Conservation (phyloP, 2,888 invertebrate genomes). For the Melieria omissa region DNA sequence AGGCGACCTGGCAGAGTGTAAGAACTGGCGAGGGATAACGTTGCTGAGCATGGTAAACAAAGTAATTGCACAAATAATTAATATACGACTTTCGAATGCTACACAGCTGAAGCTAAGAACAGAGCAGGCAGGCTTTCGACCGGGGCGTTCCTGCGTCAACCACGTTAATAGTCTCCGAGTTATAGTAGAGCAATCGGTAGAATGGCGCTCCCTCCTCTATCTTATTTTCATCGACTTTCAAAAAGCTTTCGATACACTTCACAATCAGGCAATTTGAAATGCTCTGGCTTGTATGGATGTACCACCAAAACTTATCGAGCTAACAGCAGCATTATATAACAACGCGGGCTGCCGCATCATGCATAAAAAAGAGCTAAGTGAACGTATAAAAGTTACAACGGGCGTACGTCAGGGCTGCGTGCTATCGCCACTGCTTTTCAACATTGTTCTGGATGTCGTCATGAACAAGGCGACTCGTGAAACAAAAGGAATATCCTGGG, state of each 20-base stretch:
- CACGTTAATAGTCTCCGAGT: conserved; percentile 2
- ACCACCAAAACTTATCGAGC: conserved; percentile 5
- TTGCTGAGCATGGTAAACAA: conserved; percentile 10
- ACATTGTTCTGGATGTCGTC: conserved; percentile 6
- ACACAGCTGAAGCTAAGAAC: neutral
- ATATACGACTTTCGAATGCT: neutral
- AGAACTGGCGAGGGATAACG: conserved; percentile 4
- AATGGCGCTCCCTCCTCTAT: conserved; percentile 1
- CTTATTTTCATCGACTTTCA: neutral
- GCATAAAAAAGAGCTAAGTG: conserved; percentile 12
- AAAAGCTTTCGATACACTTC: conserved; percentile 10
- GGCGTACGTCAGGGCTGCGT: neutral
- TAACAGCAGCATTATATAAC: neutral
- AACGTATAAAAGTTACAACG: neutral
- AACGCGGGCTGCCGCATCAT: neutral
- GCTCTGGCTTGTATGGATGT: conserved; percentile 8
- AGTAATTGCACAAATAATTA: conserved; percentile 9
- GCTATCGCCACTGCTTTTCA: conserved; percentile 15
- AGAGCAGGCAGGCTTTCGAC: conserved; percentile 4
- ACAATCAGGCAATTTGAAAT: conserved; percentile 1
- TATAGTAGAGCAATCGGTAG: conserved; percentile 4
- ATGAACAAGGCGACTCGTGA: conserved; percentile 13
- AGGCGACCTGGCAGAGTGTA: conserved; percentile 11
- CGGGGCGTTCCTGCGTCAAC: neutral
- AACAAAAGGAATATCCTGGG: conserved; percentile 12